These are phyloP conservation scores for Ditylenchus weischeri DNA, from an alignment of 2,888 invertebrate genomes.

Conservation along the genomic window DNA sequence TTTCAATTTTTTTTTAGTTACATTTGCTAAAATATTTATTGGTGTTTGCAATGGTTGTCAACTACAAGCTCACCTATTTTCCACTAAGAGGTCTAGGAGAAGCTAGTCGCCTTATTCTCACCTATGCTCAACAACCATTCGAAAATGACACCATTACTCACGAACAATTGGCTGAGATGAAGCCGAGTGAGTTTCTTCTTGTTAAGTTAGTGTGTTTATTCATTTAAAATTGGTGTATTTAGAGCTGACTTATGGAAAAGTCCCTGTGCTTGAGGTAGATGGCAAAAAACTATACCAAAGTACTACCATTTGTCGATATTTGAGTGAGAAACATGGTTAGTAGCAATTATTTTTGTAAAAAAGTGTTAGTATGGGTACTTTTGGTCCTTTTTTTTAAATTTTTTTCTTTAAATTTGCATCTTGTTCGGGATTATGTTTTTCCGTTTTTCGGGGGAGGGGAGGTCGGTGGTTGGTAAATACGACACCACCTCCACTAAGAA, in stretches of 20 bases:
- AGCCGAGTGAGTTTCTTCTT: conserved; percentile 25
- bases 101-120: conserved; percentile 21
- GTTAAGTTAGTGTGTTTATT: background rate
- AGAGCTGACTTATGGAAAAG: conserved; percentile 3
- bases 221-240: background rate
- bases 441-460: too few species aligned
- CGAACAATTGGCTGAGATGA: conserved; percentile 22
- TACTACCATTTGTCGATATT: conserved; percentile 14
- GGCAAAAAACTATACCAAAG: conserved; percentile 8
- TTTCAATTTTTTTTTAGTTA: too few species aligned
- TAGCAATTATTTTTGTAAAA: too few species aligned
- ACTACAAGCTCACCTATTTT: conserved; percentile 27
- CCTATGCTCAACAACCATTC: conserved; percentile 18
- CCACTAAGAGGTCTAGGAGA: conserved; percentile 24
- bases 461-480: too few species aligned
- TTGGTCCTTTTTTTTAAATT: too few species aligned
- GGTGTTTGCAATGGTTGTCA: background rate
- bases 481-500: too few species aligned
- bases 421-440: too few species aligned
- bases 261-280: conserved; percentile 3
- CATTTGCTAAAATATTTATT: too few species aligned
- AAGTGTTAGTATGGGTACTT: too few species aligned
- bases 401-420: too few species aligned
- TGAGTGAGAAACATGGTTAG: conserved; percentile 18
- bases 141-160: conserved; percentile 22